phyloP scores from a whole-genome alignment of 2,113 vertebrate genomes.

The Scomber scombrus region DNA sequence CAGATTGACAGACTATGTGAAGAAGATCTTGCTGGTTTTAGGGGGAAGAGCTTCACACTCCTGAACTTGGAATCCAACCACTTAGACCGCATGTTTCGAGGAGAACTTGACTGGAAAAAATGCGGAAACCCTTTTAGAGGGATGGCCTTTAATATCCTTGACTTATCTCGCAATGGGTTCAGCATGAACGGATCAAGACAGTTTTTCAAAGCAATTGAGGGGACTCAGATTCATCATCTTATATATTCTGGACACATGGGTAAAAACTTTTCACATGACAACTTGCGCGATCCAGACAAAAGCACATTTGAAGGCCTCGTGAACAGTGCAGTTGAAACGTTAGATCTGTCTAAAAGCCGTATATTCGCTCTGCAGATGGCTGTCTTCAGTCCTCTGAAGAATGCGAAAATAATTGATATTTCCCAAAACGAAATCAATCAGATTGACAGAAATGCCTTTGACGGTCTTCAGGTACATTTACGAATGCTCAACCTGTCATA shows the following conservation, averaged over 20 bases:
- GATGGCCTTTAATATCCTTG: slow-evolving; percentile 80
- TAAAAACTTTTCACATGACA: slow-evolving; percentile 83
- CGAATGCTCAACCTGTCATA: slow-evolving; percentile 85
- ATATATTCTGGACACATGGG: slow-evolving; percentile 78
- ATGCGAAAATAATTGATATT: slow-evolving; percentile 80
- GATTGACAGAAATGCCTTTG: slow-evolving; percentile 85
- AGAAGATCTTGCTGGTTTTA: slow-evolving; percentile 86
- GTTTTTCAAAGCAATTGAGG: slow-evolving; percentile 84
- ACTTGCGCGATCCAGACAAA: slow-evolving; percentile 85
- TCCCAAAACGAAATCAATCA: slow-evolving; percentile 88
- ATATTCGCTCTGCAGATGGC: slow-evolving; percentile 85
- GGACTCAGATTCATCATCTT: slow-evolving; percentile 82
- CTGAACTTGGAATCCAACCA: slow-evolving; percentile 76
- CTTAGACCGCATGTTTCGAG: slow-evolving; percentile 4
- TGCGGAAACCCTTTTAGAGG: slow-evolving; percentile 90
- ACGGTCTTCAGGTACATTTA: slow-evolving; percentile 83
- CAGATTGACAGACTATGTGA: slow-evolving; percentile 84
- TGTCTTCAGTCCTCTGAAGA: slow-evolving; percentile 81
- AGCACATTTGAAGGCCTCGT: slow-evolving; percentile 87
- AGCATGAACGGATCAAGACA: neutral
- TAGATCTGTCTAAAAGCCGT: slow-evolving; percentile 82
- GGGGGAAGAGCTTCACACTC: slow-evolving; percentile 83
- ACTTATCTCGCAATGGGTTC: slow-evolving; percentile 82
- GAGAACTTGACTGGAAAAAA: slow-evolving; percentile 76
- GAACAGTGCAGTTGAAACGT: slow-evolving; percentile 72